Evolutionary conservation across 2,797 vertebrate species (phyloP), one percentile per base, ranked within the genome.

Genomic region (Calcarius lapponicus): DNA sequence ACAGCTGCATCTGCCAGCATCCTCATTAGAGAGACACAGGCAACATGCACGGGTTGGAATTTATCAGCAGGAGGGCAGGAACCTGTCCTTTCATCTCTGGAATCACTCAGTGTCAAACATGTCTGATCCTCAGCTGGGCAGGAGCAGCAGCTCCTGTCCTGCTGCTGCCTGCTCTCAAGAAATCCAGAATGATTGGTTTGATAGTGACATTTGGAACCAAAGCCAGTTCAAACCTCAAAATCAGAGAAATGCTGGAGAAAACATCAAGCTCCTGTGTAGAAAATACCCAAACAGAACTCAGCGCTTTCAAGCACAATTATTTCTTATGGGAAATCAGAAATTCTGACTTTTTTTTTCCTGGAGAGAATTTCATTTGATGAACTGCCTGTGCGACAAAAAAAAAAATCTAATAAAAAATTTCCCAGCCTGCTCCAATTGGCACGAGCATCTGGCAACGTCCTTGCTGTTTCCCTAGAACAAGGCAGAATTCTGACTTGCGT

Each of bases 381-480:
- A 78, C 73, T 85, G 85, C 92, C 79, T 80, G 53, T 56, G 74
- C 0, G 0, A 93, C 54, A 79, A 76, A 79, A 78, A 57, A 93
- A 88, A 61, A 2, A 1, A 82, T 60, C 80, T 88, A 86, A 94
- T 88, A 91, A 93, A 75, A 94, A 74, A 84, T 65, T 56, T 94
- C 82, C 88, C 92, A 94, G 76, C 80, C 88, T 95, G 93, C 88
- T 93, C 90, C 85, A 92, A 79, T 34, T 95, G 93, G 94, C 82
- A 90, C 4, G 0, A 90, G 92, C 64, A 91, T 71, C 95, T 95
- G 95, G 86, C 86, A 92, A 92, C 1, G 86, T 94, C 95, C 93
- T 95, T 95, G 80, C 88, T 81, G 70, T 90, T 91, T 90, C 96
- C 47, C 80, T 95, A 93, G 96, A 95, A 93, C 76, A 83, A 92